Evolutionary conservation across 64 coral and sea anemone species (phyloP).

Genomic region (Stylophora pistillata): DNA sequence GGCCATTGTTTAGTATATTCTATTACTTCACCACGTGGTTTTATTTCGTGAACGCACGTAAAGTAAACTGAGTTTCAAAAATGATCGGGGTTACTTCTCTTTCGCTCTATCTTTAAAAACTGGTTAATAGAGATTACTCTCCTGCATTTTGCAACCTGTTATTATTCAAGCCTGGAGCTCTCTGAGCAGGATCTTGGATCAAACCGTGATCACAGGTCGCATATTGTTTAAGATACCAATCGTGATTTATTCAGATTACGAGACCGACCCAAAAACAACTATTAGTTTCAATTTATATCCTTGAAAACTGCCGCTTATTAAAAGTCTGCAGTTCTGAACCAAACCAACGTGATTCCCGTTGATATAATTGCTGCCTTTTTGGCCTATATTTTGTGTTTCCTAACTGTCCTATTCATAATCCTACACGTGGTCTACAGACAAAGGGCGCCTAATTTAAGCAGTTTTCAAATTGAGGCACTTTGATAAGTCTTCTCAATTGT

Average conservation of each 20-base stretch:
- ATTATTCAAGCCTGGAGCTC: background rate
- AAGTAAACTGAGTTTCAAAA: background rate
- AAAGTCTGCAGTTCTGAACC: background rate
- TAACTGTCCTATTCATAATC: background rate
- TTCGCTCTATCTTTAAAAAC: background rate
- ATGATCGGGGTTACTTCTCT: background rate
- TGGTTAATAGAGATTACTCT: too few species aligned
- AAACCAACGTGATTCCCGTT: background rate
- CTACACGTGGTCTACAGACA: conserved; percentile 36
- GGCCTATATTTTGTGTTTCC: background rate
- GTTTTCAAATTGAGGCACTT: background rate
- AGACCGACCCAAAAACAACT: background rate
- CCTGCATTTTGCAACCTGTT: background rate
- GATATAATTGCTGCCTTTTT: background rate
- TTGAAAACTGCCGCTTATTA: background rate
- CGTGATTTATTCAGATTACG: conserved; percentile 10
- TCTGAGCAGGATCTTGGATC: background rate
- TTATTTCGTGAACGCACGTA: background rate
- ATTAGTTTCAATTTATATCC: background rate
- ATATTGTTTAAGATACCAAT: background rate
- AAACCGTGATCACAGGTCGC: background rate
- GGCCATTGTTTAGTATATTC: background rate
- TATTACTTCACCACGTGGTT: conserved; percentile 34
- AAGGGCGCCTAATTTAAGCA: conserved; percentile 42
- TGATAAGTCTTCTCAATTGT: conserved; percentile 13